Conservation (phyloP, 1,140 invertebrate genomes). For the Theocolax elegans region DNA sequence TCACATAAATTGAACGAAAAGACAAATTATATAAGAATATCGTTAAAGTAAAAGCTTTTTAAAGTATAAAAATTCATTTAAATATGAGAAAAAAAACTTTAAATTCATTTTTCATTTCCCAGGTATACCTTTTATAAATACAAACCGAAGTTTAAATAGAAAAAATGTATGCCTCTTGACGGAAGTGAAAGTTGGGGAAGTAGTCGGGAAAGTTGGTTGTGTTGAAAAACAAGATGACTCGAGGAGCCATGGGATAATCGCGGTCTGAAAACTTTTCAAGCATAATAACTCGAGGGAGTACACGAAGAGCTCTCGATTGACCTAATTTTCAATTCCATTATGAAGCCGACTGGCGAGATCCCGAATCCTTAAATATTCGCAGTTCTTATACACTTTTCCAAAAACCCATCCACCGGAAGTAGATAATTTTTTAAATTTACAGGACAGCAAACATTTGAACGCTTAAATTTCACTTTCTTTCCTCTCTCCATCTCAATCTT, state of each 20-base stretch:
- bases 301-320: background rate
- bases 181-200: background rate
- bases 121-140: too few relatives aligned
- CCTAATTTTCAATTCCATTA: constrained; percentile 19
- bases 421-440: constrained; percentile 6
- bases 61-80: too few relatives aligned
- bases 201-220: background rate
- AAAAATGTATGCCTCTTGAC: background rate
- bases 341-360: background rate
- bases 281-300: constrained; percentile 1
- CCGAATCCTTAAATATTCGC: background rate
- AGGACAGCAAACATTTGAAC: background rate
- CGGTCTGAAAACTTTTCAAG: background rate
- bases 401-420: background rate
- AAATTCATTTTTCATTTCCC: too few relatives aligned
- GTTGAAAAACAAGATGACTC: background rate
- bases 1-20: too few relatives aligned
- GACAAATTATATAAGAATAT: too few relatives aligned
- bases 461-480: background rate
- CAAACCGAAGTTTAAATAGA: too few relatives aligned
- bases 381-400: background rate
- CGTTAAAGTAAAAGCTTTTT: too few relatives aligned
- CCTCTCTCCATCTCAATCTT: background rate
- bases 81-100: too few relatives aligned
- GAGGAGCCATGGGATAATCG: background rate